Conservation (phyloP, 1,140 invertebrate species). For the Akabosia matsudoensis region DNA sequence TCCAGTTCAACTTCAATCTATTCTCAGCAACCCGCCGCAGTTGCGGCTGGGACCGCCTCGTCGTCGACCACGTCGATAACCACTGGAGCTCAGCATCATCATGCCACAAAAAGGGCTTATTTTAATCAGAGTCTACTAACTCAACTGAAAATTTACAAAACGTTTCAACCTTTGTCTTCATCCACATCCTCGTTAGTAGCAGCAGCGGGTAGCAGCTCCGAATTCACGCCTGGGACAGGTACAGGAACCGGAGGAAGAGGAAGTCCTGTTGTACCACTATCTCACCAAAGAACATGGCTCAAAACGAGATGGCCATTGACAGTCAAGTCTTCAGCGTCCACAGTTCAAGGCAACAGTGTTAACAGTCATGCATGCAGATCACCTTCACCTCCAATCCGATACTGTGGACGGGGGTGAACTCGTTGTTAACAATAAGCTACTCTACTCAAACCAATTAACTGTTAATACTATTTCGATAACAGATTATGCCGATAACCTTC, state of each 20-base stretch:
- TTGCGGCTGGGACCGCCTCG: not conserved
- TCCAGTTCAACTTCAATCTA: not conserved
- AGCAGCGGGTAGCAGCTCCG: not conserved
- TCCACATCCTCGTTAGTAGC: not conserved
- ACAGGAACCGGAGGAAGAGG: too few species aligned
- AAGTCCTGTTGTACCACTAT: not conserved
- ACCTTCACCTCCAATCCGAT: not conserved
- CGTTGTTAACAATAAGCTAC: not conserved
- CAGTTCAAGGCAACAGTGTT: not conserved
- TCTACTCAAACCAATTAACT: slow-evolving; percentile 11
- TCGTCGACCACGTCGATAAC: not conserved
- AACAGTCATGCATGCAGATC: not conserved
- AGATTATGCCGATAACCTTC: not conserved
- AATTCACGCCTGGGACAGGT: not conserved
- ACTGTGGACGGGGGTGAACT: not conserved
- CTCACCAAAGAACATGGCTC: not conserved
- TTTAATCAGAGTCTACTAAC: not conserved
- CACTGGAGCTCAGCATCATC: not conserved
- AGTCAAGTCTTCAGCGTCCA: not conserved
- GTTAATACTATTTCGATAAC: not conserved
- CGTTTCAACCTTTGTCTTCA: slow-evolving; percentile 13
- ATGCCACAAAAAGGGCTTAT: not conserved
- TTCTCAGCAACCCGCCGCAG: not conserved
- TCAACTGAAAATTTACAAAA: slow-evolving; percentile 14
- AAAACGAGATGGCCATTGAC: slow-evolving; percentile 4